These are phyloP conservation scores for Sminthurinus signatus DNA, from an alignment of 1,140 invertebrate species.

Conservation along the genomic window DNA sequence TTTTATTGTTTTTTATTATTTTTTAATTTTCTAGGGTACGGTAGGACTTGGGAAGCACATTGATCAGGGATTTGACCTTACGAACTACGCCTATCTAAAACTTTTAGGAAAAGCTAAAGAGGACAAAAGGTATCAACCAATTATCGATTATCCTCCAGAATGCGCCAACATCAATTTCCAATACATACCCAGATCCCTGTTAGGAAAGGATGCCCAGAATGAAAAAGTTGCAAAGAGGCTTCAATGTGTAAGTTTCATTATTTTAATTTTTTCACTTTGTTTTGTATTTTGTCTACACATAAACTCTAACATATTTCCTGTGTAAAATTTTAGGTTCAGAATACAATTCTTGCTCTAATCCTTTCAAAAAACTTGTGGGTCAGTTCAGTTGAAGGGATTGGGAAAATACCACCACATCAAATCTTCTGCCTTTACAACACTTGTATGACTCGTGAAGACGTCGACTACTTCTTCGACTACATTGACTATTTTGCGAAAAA, in stretches of 20 bases:
- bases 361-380: neutral
- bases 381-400: slow-evolving; percentile 60
- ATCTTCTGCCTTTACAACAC: slow-evolving; percentile 87
- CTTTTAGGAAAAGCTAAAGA: slow-evolving; percentile 60
- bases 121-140: slow-evolving; percentile 62
- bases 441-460: slow-evolving; percentile 64
- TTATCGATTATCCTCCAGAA: slow-evolving; percentile 66
- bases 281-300: too few species aligned
- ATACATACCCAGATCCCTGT: slow-evolving; percentile 76
- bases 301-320: too few species aligned
- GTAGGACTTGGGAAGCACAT: slow-evolving; percentile 54
- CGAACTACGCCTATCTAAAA: slow-evolving; percentile 49
- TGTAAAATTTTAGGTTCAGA: slow-evolving; percentile 59
- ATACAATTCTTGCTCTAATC: slow-evolving; percentile 50
- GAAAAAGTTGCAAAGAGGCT: too few species aligned
- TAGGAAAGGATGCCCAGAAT: slow-evolving; percentile 44
- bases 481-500: slow-evolving; percentile 67
- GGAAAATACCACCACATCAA: slow-evolving; percentile 79
- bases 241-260: too few species aligned
- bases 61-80: slow-evolving; percentile 66
- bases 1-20: neutral
- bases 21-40: neutral
- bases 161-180: slow-evolving; percentile 93
- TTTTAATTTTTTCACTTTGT: too few species aligned
- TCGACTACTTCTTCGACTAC: slow-evolving; percentile 76